A percentile compares a stretch with the other conserved stretches of the same genome.
Evolutionary conservation across 2,888 invertebrate species (phyloP).

Genomic region (Muschampia plurimacula): DNA sequence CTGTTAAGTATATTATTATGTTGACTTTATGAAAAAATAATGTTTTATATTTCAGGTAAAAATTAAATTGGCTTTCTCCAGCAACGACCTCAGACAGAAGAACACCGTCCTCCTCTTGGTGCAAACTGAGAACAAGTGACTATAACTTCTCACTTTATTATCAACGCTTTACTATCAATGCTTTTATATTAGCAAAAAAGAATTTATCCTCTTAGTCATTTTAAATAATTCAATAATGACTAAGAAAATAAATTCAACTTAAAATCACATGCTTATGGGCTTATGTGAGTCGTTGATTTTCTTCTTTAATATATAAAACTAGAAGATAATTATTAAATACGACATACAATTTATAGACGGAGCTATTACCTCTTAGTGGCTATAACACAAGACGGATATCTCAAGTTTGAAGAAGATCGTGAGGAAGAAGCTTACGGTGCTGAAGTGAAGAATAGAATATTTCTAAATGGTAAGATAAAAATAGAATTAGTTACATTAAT

Average conservation of each 20-base stretch:
- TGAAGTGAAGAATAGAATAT: slow-evolving; percentile 91
- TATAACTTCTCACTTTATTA: neutral
- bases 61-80: slow-evolving; percentile 94
- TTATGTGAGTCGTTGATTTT: too few relatives aligned
- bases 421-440: slow-evolving; percentile 91
- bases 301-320: too few relatives aligned
- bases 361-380: slow-evolving; percentile 94
- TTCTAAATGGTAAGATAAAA: slow-evolving; percentile 88
- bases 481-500: neutral
- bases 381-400: slow-evolving; percentile 92
- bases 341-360: slow-evolving; percentile 70
- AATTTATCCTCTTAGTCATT: too few relatives aligned
- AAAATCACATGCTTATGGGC: too few relatives aligned
- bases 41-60: slow-evolving; percentile 86
- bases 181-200: too few relatives aligned
- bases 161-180: too few relatives aligned
- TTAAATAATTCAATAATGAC: too few relatives aligned
- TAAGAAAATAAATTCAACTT: too few relatives aligned
- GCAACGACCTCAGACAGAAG: slow-evolving; percentile 91
- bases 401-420: slow-evolving; percentile 94
- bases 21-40: too few relatives aligned
- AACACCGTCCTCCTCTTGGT: slow-evolving; percentile 92
- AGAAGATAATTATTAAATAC: too few relatives aligned
- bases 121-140: slow-evolving; percentile 93
- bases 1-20: too few relatives aligned